Percentiles rank a stretch among this genome's conserved stretches.
These are phyloP conservation scores for Phylloscopus trochiloides DNA, from an alignment of 2,113 vertebrate genomes.

Conservation along the genomic window DNA sequence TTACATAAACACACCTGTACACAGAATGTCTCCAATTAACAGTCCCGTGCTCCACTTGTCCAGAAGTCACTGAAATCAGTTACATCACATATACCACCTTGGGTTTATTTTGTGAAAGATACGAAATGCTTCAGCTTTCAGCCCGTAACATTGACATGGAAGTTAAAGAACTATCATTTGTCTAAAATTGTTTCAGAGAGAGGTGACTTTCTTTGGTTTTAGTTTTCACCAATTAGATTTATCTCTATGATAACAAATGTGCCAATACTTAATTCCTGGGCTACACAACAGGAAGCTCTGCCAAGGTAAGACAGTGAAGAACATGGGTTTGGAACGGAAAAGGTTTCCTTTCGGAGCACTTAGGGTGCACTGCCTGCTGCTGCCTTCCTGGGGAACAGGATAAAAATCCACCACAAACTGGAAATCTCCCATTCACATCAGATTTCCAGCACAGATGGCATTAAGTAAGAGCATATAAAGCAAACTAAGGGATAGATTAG, in stretches of 20 bases:
- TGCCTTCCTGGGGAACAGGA: not conserved
- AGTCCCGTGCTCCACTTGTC: not conserved
- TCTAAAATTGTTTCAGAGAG: not conserved
- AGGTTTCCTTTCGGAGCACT: not conserved
- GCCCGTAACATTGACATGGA: not conserved
- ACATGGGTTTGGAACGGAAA: accelerated
- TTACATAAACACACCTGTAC: not conserved
- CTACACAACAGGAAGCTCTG: not conserved
- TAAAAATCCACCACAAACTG: not conserved
- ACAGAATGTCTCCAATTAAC: not conserved
- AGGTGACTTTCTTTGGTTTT: not conserved
- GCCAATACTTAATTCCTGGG: accelerated
- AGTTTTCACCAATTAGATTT: not conserved
- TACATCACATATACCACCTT: not conserved
- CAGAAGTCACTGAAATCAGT: not conserved
- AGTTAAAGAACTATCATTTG: not conserved
- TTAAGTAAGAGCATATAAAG: not conserved
- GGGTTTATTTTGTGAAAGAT: not conserved
- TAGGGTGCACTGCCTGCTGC: not conserved
- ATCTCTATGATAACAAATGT: accelerated
- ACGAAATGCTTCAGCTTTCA: not conserved
- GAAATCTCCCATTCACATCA: not conserved
- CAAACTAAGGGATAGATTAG: not conserved
- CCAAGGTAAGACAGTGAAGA: not conserved
- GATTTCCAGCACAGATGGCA: not conserved